A percentile compares a stretch with the other conserved stretches of the same genome.
phyloP scores from a whole-genome alignment of 92 coral and sea anemone species.

The Phenganax marumi region DNA sequence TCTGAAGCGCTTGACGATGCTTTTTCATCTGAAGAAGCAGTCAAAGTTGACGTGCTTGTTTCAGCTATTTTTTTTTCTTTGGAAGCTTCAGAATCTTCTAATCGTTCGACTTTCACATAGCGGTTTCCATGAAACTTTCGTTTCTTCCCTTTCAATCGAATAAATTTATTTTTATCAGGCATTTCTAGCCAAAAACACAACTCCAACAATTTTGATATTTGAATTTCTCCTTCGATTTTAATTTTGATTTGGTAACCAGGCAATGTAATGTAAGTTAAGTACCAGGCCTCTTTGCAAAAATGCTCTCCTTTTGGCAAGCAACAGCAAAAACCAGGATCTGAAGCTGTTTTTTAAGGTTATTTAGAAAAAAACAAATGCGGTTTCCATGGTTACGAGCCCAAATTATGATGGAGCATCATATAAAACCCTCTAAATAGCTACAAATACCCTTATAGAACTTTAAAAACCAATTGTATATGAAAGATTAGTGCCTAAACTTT shows the following conservation, averaged over 20 bases:
- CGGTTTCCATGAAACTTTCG: conserved; percentile 24
- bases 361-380: conserved; percentile 30
- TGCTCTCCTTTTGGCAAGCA: conserved; percentile 1
- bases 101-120: conserved; percentile 3
- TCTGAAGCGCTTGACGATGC: conserved; percentile 28
- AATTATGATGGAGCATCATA: conserved; percentile 18
- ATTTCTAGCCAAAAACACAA: conserved; percentile 2
- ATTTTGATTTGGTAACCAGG: conserved; percentile 17
- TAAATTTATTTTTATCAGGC: conserved; percentile 7
- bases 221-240: neutral
- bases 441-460: neutral
- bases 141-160: neutral
- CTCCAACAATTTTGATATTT: conserved; percentile 4
- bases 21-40: conserved; percentile 26
- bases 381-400: conserved; percentile 24
- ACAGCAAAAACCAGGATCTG: neutral
- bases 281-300: conserved; percentile 22
- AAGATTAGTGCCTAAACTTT: neutral
- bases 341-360: conserved; percentile 21
- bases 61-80: conserved; percentile 5
- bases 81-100: conserved; percentile 21
- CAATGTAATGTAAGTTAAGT: conserved; percentile 2
- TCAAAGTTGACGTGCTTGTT: conserved; percentile 17
- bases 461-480: conserved; percentile 1
- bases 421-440: neutral